Evolutionary conservation across 1,140 invertebrate species (phyloP), one percentile per base, ranked within the genome.

Genomic region (Phthorimaea operculella): DNA sequence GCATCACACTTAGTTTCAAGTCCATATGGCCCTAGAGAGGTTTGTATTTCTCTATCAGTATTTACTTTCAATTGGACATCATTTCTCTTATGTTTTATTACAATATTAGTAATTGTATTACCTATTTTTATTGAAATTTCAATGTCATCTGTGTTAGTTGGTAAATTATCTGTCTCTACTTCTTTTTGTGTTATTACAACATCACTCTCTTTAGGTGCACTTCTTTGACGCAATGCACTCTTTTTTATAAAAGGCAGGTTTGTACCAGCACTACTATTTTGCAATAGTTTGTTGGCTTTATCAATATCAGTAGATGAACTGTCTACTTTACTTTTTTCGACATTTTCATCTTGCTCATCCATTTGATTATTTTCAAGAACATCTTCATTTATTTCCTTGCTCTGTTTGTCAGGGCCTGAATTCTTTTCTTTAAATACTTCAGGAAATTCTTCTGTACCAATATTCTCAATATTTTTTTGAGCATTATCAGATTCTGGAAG

Each of bases 41-140:
- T 76, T 60, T 84, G 81, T 39, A 78, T 54, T 72, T 74, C 73
- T 48, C 59, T 63, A 17, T 84, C 75, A 42, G 65, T 63, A 51
- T 70, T 73, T 10, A 78, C 55, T 64, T 76, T 81, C 36, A 81
- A 48, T 49, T 76, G 61, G 6, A 72, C 52, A 72, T 80, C 70
- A 63, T 70, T 73, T 51, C 74, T 64, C 49, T 79, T 80, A 49
- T 73, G 76, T 47, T 76, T 77, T 45, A 84, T 80, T 34, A 64
- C 62, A 50, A 84, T 75, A 63, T 79, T 83, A 36, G 81, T 72
- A 52, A 80, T 16, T 21, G 70, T 74, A 54, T 65, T 74, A 9
- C 79, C 78, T 54, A 80, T 62, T 76, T 76, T 84, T 44, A 84
- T 80, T 17, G 70, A 72, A 44, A 84, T 80, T 65, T 77, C 69